Percentiles rank a stretch among this genome's conserved stretches.
Conservation (phyloP, 2,888 invertebrate species). For the Onthophagus sagittarius region DNA sequence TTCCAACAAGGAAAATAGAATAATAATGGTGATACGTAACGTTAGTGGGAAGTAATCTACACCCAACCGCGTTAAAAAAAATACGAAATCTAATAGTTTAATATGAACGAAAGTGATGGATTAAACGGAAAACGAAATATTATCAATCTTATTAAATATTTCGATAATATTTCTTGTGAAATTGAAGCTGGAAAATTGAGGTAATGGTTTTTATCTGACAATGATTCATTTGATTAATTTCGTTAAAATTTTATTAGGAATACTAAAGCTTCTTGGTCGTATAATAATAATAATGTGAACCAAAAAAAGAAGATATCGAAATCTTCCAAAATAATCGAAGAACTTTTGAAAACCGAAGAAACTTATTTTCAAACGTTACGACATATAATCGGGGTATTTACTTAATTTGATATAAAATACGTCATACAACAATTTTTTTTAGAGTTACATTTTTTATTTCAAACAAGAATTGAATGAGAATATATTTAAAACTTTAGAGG, state of each 20-base stretch:
- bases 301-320: background rate
- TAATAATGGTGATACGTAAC: background rate
- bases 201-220: background rate
- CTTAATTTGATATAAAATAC: background rate
- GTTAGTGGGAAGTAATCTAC: too few relatives aligned
- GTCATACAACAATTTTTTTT: background rate
- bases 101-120: background rate
- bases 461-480: background rate
- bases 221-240: too few relatives aligned
- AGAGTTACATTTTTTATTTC: background rate
- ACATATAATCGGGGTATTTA: background rate
- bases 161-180: background rate
- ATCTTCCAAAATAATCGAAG: background rate
- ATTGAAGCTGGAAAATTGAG: background rate
- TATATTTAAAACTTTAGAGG: background rate
- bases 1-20: background rate
- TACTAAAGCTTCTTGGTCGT: background rate
- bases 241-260: background rate
- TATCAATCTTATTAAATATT: background rate
- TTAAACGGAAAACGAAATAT: background rate
- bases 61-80: background rate
- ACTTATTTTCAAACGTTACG: background rate
- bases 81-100: background rate
- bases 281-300: background rate
- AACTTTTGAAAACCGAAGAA: slow-evolving; percentile 1